Evolutionary conservation across 2,113 vertebrate genomes (phyloP).

Genomic region (Martes martes): DNA sequence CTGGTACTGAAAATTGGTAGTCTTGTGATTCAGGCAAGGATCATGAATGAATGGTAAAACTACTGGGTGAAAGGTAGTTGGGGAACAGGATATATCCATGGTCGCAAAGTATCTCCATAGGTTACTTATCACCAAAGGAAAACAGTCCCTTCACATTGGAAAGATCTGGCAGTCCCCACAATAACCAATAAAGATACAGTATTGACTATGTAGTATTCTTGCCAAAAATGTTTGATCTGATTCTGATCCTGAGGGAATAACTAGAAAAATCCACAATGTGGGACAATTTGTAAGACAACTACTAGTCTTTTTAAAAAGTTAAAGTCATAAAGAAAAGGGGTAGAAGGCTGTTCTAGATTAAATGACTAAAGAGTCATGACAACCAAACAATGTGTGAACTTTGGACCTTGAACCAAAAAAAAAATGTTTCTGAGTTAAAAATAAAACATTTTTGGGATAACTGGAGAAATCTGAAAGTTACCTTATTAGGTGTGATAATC

Average conservation of each 20-base stretch:
- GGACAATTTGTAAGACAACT: neutral
- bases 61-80: neutral
- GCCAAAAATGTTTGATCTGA: neutral
- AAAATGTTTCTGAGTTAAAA: neutral
- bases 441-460: neutral
- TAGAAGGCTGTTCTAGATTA: neutral
- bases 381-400: neutral
- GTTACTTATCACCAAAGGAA: conserved; percentile 2
- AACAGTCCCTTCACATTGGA: neutral
- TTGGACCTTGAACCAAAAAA: neutral
- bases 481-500: neutral
- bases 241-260: neutral
- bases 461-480: neutral
- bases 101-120: neutral
- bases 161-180: neutral
- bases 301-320: neutral
- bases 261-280: neutral
- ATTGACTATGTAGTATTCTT: neutral
- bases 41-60: conserved; percentile 10
- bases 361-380: neutral
- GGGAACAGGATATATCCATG: neutral
- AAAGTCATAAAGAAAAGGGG: neutral
- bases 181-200: neutral
- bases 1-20: neutral
- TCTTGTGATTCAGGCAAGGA: neutral